Base-by-base conservation (phyloP, 2,888 invertebrate species). In the Romanomermis culicivorax region DNA sequence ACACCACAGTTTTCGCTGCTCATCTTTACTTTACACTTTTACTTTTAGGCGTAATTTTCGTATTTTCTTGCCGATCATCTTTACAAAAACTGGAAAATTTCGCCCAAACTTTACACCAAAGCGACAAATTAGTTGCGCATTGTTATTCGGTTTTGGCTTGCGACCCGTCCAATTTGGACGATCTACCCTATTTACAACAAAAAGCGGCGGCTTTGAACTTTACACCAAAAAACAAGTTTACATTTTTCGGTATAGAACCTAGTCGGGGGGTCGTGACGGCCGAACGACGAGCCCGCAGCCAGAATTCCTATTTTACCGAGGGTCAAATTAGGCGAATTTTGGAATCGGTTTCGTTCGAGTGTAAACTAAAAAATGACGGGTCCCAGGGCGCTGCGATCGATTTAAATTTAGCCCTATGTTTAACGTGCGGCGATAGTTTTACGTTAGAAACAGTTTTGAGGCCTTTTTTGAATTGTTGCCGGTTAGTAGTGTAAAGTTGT, bases 401-500 rank as follows among this genome's bases (percentile, higher is more conserved):
- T 70, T 77, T 82, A 62, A 80, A 68, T 56, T 62, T 69, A 29
- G 61, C 66, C 36, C 62, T 93, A 78, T 89, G 88, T 71, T 82
- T 89, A 80, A 87, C 89, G 72, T 93, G 93, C 72, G 89, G 88
- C 53, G 91, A 93, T 71, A 85, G 86, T 1, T 89, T 81, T 69
- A 82, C 84, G 0, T 81, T 86, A 48, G 88, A 88, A 70, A 82
- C 84, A 58, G 84, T 89, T 55, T 75, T 93, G 55, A 81, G 81
- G 20, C 89, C 91, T 0, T 73, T 93, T 57, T 75, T 91, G 56
- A 79, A 81, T n/a, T n/a, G n/a, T n/a, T n/a, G n/a, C n/a, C n/a
- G n/a, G n/a, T n/a, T n/a, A n/a, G n/a, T n/a, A n/a, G n/a, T n/a
- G n/a, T n/a, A n/a, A n/a, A n/a, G n/a, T n/a, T n/a, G n/a, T n/a